phyloP scores from a whole-genome alignment of 2,113 vertebrate species.

The Sorex fumeus region DNA sequence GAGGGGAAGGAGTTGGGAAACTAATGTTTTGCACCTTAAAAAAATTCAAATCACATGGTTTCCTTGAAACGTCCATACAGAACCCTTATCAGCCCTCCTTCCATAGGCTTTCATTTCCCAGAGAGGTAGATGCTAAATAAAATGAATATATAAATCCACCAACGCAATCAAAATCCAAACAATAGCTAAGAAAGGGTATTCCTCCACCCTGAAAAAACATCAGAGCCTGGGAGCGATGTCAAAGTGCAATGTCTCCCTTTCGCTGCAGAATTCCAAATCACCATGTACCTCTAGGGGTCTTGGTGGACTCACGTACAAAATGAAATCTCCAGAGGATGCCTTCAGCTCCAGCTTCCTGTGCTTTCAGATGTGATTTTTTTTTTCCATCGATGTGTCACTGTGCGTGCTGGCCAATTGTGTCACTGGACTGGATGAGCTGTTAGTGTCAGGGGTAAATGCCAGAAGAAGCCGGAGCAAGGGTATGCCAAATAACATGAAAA shows the following conservation, averaged over 20 bases:
- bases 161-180: slow-evolving; percentile 11
- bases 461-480: slow-evolving; percentile 30
- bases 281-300: not conserved
- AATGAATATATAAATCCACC: slow-evolving; percentile 60
- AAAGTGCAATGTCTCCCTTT: not conserved
- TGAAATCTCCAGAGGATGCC: not conserved
- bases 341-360: slow-evolving; percentile 31
- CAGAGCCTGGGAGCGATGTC: not conserved
- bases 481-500: not conserved
- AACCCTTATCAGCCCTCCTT: slow-evolving; percentile 80
- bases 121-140: slow-evolving; percentile 80
- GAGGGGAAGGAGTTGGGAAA: not conserved
- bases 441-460: slow-evolving; percentile 25
- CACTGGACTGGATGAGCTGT: not conserved
- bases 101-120: slow-evolving; percentile 68
- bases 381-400: slow-evolving; percentile 1
- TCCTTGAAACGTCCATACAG: slow-evolving; percentile 80
- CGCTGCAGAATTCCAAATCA: not conserved
- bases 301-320: not conserved
- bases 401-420: not conserved
- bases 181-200: slow-evolving; percentile 17
- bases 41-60: slow-evolving; percentile 80
- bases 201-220: not conserved
- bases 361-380: slow-evolving; percentile 23
- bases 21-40: slow-evolving; percentile 74